Base-by-base conservation (phyloP, 92 coral and sea anemone species). In the Porites lobata region DNA sequence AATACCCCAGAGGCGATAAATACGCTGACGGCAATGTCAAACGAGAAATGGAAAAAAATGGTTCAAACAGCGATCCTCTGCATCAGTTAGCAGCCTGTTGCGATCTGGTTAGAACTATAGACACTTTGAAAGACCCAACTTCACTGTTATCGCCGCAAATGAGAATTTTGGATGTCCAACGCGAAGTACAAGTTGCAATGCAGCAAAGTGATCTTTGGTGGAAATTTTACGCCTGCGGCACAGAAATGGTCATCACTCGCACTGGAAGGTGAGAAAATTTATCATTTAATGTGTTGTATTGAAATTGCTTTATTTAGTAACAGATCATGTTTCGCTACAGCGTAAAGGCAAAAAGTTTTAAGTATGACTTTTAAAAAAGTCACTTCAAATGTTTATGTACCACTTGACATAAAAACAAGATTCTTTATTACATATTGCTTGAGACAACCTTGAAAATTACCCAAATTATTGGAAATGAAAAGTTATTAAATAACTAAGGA, bases 141-240 rank as follows among this genome's bases (percentile, higher is more conserved):
- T 20, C 86, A 6, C 90, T 51, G 68, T 70, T 56, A 38, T 65
- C 80, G 62, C 80, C 85, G 8, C 89, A 74, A 2, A 87, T 88
- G 61, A 84, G 90, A 73, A 38, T 92, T 81, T 57, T 83, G 62
- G 79, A 85, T 7, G 84, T 76, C 3, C 92, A 80, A 20, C 94
- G 94, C 72, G 98, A 93, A 73, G 85, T 95, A 18, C 98, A 93
- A 85, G 98, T 95, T 56, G 98, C 98, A 50, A 77, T 95, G 72
- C 98, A 95, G 57, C 98, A 95, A 29, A 95, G 94, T 19, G 98
- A 93, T 9, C 82, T 95, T 56, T 95, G 98, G 98, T 95, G 98
- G 98, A 95, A 93, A 69, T 95, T 95, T 65, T 95, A 93, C 80
- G 87, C 96, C 69, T 95, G 98, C 69, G 98, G 98, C 15, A 95